These are phyloP conservation scores for Lithophane semibrunnea DNA, from an alignment of 2,888 invertebrate genomes.

Conservation along the genomic window DNA sequence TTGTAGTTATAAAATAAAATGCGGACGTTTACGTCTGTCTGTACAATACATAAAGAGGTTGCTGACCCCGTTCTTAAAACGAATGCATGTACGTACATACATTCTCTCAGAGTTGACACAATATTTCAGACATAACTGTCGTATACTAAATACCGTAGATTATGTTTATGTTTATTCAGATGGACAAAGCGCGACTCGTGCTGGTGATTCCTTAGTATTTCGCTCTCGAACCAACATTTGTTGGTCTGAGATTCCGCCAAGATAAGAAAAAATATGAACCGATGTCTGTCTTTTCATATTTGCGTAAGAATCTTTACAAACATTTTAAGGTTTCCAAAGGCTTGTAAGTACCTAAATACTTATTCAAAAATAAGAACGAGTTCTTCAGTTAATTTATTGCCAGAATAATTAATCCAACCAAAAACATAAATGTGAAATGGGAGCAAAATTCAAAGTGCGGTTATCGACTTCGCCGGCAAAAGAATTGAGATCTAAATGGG, in stretches of 20 bases:
- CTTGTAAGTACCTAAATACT: neutral
- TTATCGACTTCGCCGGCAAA: too few species aligned
- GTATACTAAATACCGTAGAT: constrained; percentile 29
- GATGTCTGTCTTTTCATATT: neutral
- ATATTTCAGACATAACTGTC: constrained; percentile 52
- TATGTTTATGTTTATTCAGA: constrained; percentile 21
- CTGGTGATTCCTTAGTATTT: neutral
- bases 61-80: constrained; percentile 77
- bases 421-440: too few species aligned
- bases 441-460: too few species aligned
- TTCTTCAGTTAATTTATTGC: neutral
- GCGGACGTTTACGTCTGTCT: constrained; percentile 84
- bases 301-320: neutral
- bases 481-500: too few species aligned
- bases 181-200: constrained; percentile 1
- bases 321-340: neutral
- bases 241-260: too few species aligned
- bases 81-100: constrained; percentile 70
- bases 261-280: constrained; percentile 3
- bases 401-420: constrained; percentile 31
- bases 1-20: constrained; percentile 83
- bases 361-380: neutral
- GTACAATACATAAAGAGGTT: constrained; percentile 85
- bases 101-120: constrained; percentile 67
- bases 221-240: too few species aligned